phyloP scores from a whole-genome alignment of 2,113 vertebrate species.

The Camelus bactrianus region DNA sequence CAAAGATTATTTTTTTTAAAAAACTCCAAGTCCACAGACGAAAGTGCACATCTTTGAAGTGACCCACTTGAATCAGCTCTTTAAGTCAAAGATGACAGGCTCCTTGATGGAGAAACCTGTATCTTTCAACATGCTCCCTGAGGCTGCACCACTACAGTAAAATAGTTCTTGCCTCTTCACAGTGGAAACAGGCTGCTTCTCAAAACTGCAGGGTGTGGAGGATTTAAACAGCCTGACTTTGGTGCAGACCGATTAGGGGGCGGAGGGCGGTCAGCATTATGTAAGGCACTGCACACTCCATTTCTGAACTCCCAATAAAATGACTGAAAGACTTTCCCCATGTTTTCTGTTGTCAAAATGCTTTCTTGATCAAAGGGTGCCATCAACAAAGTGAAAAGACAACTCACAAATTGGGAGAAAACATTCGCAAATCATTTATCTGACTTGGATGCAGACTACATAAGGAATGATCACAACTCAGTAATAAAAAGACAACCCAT shows the following conservation, averaged over 20 bases:
- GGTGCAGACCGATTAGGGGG: neutral
- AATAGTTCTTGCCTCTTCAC: neutral
- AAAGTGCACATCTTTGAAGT: neutral
- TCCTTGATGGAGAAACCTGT: neutral
- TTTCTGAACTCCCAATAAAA: neutral
- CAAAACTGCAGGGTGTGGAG: neutral
- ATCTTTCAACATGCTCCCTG: neutral
- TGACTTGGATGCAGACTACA: neutral
- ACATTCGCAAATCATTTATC: neutral
- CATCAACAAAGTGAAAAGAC: neutral
- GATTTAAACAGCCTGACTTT: neutral
- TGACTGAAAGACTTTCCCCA: neutral
- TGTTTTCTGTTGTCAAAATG: neutral
- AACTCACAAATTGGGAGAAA: neutral
- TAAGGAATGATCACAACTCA: neutral
- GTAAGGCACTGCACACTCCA: neutral
- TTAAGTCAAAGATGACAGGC: neutral
- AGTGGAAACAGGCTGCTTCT: neutral
- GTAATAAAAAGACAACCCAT: neutral
- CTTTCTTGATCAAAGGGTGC: neutral
- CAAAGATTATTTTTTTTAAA: neutral
- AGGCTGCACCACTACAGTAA: neutral
- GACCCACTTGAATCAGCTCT: too few relatives aligned
- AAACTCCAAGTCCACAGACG: neutral
- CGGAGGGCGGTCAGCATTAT: neutral